Base-by-base conservation (phyloP, 2,888 invertebrate species). In the Patella depressa region DNA sequence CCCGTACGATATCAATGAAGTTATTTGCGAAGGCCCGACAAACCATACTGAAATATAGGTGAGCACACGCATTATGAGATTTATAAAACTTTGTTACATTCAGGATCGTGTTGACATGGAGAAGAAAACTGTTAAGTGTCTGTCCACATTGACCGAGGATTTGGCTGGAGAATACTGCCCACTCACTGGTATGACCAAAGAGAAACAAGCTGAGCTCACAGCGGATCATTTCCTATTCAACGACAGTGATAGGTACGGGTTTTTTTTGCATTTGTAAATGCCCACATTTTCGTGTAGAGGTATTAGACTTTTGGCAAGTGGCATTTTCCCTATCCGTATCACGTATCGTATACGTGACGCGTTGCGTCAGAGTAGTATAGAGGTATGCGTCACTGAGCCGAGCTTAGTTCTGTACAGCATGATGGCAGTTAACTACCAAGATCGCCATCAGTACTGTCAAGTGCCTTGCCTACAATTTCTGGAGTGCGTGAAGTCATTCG, bases 161-260 rank as follows among this genome's bases (percentile, higher is more conserved):
- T 83, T 91, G 53, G 80, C 82, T 77, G 89, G 92, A n/a, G 86
- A 83, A 29, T 92, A 92, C 85, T 88, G 87, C 82, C 90, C 91
- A n/a, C 88, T 92, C 74, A 73, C 76, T 11, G 84, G 79, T 2
- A 88, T 88, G 88, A 79, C 81, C 59, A 81, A 82, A 29, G 85
- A 83, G 2, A 84, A 80, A 2, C 86, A 88, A 81, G 78, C 86
- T n/a, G 80, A 88, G 76, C 78, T 89, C 53, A 84, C 85, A 4
- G 84, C 83, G n/a, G 90, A 89, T 72, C 89, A 89, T 77, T 87
- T 89, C 80, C 83, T 89, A 73, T 89, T 88, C 80, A 87, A 87
- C 77, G 82, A 87, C 70, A 84, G 84, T 55, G 87, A 87, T 78
- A 82, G 83, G 87, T 86, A 75, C 73, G 81, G 0, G 9, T 45